Evolutionary conservation across 1,140 invertebrate species (phyloP).

Genomic region (Acromyrmex echinatior): DNA sequence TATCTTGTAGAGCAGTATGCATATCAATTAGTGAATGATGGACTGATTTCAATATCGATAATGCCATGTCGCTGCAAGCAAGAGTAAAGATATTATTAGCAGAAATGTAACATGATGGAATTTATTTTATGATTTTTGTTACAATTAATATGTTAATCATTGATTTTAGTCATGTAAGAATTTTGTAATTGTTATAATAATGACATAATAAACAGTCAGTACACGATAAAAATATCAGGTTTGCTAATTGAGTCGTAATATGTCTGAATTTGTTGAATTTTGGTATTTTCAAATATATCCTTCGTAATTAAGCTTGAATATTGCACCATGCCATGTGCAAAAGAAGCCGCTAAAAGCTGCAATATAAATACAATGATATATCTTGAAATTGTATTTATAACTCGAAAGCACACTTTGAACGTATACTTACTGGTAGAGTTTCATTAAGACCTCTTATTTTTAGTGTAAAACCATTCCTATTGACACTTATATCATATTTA

Average conservation of each 20-base stretch:
- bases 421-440: constrained; percentile 90
- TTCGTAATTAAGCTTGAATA: constrained; percentile 86
- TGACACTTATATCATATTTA: constrained; percentile 86
- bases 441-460: constrained; percentile 92
- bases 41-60: constrained; percentile 88
- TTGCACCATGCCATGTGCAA: constrained; percentile 88
- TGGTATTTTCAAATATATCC: constrained; percentile 90
- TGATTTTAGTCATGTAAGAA: constrained; percentile 48
- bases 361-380: constrained; percentile 56
- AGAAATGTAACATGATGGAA: neutral
- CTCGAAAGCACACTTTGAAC: neutral
- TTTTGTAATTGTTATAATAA: neutral
- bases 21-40: constrained; percentile 90
- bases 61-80: constrained; percentile 88
- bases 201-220: constrained; percentile 66
- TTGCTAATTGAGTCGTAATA: constrained; percentile 92
- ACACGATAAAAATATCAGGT: constrained; percentile 90
- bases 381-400: neutral
- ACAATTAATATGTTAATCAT: constrained; percentile 8
- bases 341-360: constrained; percentile 89
- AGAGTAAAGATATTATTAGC: neutral
- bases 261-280: constrained; percentile 88
- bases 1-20: constrained; percentile 88
- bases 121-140: neutral
- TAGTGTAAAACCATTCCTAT: constrained; percentile 88